Conservation (phyloP, 2,797 vertebrate genomes). For the Distichodus sexfasciatus region DNA sequence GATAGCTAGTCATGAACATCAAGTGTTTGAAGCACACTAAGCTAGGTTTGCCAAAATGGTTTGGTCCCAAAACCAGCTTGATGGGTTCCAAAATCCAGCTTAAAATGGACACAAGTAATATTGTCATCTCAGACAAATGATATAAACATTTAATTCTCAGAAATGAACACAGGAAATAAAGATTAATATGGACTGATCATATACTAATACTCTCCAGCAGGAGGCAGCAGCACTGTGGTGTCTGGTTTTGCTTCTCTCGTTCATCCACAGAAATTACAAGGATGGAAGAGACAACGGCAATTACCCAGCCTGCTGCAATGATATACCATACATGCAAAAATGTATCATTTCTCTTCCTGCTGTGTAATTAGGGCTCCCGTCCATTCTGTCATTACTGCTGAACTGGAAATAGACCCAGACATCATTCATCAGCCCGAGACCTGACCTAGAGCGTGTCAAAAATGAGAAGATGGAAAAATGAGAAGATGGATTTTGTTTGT, state of each 20-base stretch:
- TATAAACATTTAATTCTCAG: no score
- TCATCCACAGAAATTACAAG: slow-evolving; percentile 5
- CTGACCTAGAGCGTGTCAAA: not conserved
- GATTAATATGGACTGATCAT: slow-evolving; percentile 14
- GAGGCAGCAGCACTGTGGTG: no score
- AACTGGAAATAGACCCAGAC: slow-evolving; percentile 10
- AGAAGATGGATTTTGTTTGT: no score
- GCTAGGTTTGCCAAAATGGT: no score
- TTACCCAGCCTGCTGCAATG: slow-evolving; percentile 10
- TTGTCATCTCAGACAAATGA: no score
- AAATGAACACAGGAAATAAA: no score
- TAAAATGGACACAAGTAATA: no score
- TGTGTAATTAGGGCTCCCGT: slow-evolving; percentile 15
- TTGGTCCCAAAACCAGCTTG: no score
- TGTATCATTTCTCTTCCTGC: not conserved
- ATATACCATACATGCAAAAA: slow-evolving; percentile 30
- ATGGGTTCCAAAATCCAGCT: no score
- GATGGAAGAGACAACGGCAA: slow-evolving; percentile 15
- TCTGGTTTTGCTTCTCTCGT: not conserved
- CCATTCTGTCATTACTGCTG: slow-evolving; percentile 19
- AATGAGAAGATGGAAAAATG: slow-evolving; percentile 8
- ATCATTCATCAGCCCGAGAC: not conserved
- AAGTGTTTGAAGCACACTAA: slow-evolving; percentile 5
- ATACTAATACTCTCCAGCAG: not conserved
- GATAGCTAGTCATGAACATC: not conserved